Base-by-base conservation (phyloP, 2,888 invertebrate species). In the Caenorhabditis sp. region DNA sequence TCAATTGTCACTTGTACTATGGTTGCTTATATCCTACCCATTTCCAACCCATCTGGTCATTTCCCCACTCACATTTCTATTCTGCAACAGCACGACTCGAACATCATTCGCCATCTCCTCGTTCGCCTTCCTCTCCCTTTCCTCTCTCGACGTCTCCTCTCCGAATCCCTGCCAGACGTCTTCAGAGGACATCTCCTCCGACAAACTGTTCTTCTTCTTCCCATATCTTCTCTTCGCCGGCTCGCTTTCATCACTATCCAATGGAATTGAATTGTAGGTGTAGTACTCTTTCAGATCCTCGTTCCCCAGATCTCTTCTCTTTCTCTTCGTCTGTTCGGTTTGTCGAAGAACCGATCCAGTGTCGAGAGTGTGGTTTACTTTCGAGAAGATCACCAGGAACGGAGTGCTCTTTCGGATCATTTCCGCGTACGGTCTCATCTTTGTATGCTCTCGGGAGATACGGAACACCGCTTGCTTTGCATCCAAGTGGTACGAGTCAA, bases 91-190 rank as follows among this genome's bases (percentile, higher is more conserved):
- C 5, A 86, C 83, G n/a, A 86, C 86, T 65, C 86, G 28, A 4
- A 86, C 83, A 40, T 86, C 83, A 70, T 86, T 86, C 15, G 71
- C 80, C 61, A 72, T 32, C 22, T 77, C 68, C 51, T 82, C 81
- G 53, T 76, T 76, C 18, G 44, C 64, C 37, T 70, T 76, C 47
- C 76, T 61, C 37, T 82, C 81, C 15, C 71, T 24, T 37, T 77
- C 77, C 35, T 82, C 81, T 68, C 61, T 71, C 13, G 81, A 77
- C 24, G 81, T 76, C 35, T 80, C 77, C 18, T 81, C 81, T 18
- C 86, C 86, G 40, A 86, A 86, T 28, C 86, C 86, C 26, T 79
- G 67, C 86, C 86, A 86, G 26, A 86, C 71, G 44, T 86, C 84
- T 61, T 83, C 76, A 2, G 74, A 74, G 3, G 67, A 61, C 62